Percentiles rank a stretch among this genome's conserved stretches.
These are phyloP conservation scores for Pheosia tremula DNA, from an alignment of 2,888 invertebrate genomes.

Conservation along the genomic window DNA sequence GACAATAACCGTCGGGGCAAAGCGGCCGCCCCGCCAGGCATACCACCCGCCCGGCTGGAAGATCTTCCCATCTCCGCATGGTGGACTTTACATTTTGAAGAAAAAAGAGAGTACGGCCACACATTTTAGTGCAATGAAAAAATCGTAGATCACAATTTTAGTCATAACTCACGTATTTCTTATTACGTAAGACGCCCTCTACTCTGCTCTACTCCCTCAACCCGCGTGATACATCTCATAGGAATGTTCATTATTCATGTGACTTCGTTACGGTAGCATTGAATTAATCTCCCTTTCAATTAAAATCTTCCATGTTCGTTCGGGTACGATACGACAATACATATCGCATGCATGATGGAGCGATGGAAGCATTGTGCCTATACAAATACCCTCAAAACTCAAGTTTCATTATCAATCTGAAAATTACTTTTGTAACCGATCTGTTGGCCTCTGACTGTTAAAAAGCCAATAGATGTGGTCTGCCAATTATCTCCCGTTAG, in stretches of 20 bases:
- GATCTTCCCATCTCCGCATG: too few relatives aligned
- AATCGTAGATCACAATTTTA: neutral
- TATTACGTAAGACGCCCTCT: neutral
- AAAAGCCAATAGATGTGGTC: too few relatives aligned
- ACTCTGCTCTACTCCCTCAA: neutral
- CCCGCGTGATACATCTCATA: neutral
- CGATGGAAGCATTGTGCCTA: neutral
- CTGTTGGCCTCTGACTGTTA: too few relatives aligned
- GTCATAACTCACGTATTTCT: neutral
- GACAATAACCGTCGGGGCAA: too few relatives aligned
- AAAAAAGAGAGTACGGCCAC: neutral
- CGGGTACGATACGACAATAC: neutral
- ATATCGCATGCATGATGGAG: neutral
- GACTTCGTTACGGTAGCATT: constrained; percentile 6
- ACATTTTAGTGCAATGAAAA: neutral
- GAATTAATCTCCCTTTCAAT: constrained; percentile 11
- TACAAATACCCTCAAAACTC: neutral
- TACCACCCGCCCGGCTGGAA: too few relatives aligned
- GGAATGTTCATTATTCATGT: constrained; percentile 9
- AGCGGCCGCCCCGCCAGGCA: too few relatives aligned
- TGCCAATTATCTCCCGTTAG: too few relatives aligned
- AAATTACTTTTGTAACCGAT: too few relatives aligned
- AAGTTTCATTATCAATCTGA: too few relatives aligned
- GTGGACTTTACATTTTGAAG: neutral
- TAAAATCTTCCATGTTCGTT: constrained; percentile 3